These are phyloP conservation scores for Hirtodrosophila confusa DNA, from an alignment of 2,888 invertebrate species.

Conservation along the genomic window DNA sequence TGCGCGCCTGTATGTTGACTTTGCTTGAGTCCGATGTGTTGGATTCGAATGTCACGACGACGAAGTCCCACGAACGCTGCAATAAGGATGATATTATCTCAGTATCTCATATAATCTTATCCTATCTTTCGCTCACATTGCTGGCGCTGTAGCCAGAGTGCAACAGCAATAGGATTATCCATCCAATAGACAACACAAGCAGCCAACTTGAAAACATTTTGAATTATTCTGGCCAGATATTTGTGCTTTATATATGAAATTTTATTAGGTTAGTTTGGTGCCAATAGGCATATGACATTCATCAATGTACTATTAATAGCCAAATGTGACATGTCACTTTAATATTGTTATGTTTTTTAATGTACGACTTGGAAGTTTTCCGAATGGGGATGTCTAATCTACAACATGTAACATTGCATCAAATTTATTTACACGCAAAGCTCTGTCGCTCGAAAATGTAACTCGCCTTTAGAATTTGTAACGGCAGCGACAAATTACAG, in stretches of 20 bases:
- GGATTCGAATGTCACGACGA: conserved; percentile 17
- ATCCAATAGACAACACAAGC: background rate
- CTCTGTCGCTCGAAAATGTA: background rate
- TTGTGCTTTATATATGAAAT: conserved; percentile 13
- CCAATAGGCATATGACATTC: too few species aligned
- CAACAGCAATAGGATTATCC: background rate
- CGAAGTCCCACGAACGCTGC: conserved; percentile 55
- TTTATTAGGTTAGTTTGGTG: background rate
- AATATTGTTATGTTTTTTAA: too few species aligned
- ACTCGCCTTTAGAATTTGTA: background rate
- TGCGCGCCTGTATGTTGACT: background rate
- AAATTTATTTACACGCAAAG: conserved; percentile 1
- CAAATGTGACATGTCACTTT: too few species aligned
- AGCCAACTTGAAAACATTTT: conserved; percentile 1
- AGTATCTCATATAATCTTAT: too few species aligned
- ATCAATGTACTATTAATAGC: too few species aligned
- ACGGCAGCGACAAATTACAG: conserved; percentile 9
- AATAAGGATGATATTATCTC: background rate
- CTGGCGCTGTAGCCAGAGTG: conserved; percentile 2
- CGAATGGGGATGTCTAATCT: background rate
- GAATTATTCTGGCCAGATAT: too few species aligned
- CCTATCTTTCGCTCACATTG: conserved; percentile 11
- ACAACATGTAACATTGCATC: conserved; percentile 2
- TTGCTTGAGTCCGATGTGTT: background rate
- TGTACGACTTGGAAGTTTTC: too few species aligned